Evolutionary conservation across 2,797 vertebrate genomes (phyloP).

Genomic region (Etheostoma nigrum): DNA sequence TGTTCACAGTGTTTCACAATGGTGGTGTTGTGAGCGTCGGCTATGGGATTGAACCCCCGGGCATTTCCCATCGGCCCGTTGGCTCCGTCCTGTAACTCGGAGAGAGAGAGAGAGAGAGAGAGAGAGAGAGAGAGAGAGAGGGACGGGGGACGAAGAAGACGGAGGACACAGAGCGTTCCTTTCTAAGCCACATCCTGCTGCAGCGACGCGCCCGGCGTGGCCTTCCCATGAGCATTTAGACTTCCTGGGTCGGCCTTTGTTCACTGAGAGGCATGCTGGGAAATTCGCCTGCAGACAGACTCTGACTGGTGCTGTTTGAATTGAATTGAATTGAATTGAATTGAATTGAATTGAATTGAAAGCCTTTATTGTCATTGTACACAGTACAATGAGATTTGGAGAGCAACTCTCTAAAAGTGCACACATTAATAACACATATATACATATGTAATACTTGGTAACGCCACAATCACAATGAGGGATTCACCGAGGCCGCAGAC

Average conservation of each 20-base stretch:
- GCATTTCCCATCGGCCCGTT: slow-evolving; percentile 68
- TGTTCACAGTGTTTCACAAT: slow-evolving; percentile 62
- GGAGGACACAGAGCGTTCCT: slow-evolving; percentile 54
- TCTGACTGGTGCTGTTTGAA: slow-evolving; percentile 6
- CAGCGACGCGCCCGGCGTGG: slow-evolving; percentile 4
- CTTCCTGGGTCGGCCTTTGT: slow-evolving; percentile 59
- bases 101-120: no score
- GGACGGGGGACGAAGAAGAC: slow-evolving; percentile 10
- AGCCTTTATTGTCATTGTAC: no score
- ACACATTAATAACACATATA: no score
- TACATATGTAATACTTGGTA: no score
- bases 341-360: no score
- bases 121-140: neutral
- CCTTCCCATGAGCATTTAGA: slow-evolving; percentile 62
- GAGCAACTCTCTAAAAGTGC: no score
- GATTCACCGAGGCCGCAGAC: slow-evolving; percentile 42
- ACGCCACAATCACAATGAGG: slow-evolving; percentile 33
- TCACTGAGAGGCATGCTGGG: slow-evolving; percentile 44
- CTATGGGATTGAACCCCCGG: slow-evolving; percentile 72
- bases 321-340: no score
- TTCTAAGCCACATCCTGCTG: slow-evolving; percentile 62
- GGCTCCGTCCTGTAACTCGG: slow-evolving; percentile 31
- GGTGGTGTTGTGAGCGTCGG: slow-evolving; percentile 58
- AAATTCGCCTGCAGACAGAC: slow-evolving; percentile 36
- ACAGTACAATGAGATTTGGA: no score